A percentile compares a stretch with the other conserved stretches of the same genome.
Conservation (phyloP, 2,113 vertebrate genomes). For the Rhinogobius similis region DNA sequence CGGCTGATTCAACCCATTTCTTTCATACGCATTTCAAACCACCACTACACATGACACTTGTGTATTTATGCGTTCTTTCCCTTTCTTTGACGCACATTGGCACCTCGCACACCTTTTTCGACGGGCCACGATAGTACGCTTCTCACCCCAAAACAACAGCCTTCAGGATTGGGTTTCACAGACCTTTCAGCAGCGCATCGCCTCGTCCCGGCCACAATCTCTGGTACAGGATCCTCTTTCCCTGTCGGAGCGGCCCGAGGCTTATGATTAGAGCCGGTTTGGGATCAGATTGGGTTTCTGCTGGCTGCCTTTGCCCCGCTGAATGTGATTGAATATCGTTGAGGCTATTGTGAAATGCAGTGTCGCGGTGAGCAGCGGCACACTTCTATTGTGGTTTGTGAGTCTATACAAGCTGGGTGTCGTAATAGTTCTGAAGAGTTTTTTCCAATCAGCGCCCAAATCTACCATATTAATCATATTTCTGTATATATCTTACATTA, state of each 20-base stretch:
- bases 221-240: slow-evolving; percentile 64
- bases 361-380: slow-evolving; percentile 54
- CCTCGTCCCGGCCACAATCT: slow-evolving; percentile 59
- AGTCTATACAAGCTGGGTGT: slow-evolving; percentile 42
- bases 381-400: slow-evolving; percentile 65
- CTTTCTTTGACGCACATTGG: slow-evolving; percentile 31
- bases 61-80: neutral
- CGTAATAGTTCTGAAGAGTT: neutral
- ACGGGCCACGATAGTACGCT: slow-evolving; percentile 63
- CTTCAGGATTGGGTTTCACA: slow-evolving; percentile 69
- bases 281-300: slow-evolving; percentile 57
- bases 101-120: slow-evolving; percentile 37
- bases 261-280: slow-evolving; percentile 61
- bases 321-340: slow-evolving; percentile 57
- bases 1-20: slow-evolving; percentile 31
- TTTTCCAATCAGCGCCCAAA: neutral
- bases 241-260: slow-evolving; percentile 45
- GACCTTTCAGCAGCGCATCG: slow-evolving; percentile 52
- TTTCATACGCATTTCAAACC: slow-evolving; percentile 28
- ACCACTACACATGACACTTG: no score
- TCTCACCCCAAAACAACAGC: slow-evolving; percentile 62
- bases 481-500: no score
- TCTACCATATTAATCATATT: no score
- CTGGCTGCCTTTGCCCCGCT: slow-evolving; percentile 49
- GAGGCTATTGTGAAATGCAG: slow-evolving; percentile 49